Base-by-base conservation (phyloP, 2,113 vertebrate species). In the Chauna torquata region DNA sequence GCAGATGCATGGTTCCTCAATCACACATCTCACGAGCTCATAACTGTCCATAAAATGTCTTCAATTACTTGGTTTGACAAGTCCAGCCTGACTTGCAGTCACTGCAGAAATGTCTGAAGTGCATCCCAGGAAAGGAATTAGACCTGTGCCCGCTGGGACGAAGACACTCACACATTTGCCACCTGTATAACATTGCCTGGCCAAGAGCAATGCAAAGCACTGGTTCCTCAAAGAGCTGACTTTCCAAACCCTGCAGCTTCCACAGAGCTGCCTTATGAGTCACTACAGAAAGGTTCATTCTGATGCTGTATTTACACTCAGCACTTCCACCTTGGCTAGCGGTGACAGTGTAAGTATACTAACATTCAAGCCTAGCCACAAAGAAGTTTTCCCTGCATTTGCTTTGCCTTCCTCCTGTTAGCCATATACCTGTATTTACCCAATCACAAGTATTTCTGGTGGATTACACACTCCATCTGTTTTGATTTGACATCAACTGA, bases 1-100 rank as follows among this genome's bases (percentile, higher is more conserved):
- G 47, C 44, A 71, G 50, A 82, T 50, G 32, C 9, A 8, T 0
- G 0, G 64, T 36, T 40, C 38, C 47, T 32, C 47, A 2, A 2
- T 16, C 71, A 40, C 64, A 55, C 70, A 15, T 4, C 16, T n/a
- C 47, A n/a, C 9, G 59, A 52, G 66, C 61, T 59, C 8, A 1
- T 0, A 34, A 30, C 74, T 52, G 40, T 9, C 20, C 50, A 64
- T 79, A 49, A 17, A 30, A 11, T 14, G 8, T 5, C 50, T 49
- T 32, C n/a, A 15, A 3, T 8, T 14, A 3, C 49, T 66, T 28
- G 47, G 55, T 30, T 7, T 16, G 2, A 5, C 42, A 30, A 38
- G 44, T 16, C 45, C 36, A 76, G 52, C 23, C 80, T 64, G 52
- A 22, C 66, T 5, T 72, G 57, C 57, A 71, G 24, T 16, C 38